These are phyloP conservation scores for Egretta garzetta DNA, from an alignment of 2,113 vertebrate species.

Conservation along the genomic window DNA sequence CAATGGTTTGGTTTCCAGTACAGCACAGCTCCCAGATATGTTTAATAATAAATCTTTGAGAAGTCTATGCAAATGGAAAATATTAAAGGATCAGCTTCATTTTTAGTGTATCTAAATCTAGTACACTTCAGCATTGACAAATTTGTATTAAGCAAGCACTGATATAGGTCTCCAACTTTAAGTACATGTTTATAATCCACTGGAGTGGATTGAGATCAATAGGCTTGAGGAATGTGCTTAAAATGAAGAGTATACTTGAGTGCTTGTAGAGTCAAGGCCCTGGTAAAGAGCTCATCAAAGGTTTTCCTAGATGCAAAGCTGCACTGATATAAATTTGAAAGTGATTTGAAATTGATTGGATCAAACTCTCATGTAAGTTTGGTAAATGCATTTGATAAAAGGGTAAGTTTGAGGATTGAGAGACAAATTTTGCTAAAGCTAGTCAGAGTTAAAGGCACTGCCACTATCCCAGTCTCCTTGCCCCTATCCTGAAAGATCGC, in stretches of 20 bases:
- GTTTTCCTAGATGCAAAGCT: constrained; percentile 51
- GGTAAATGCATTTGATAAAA: constrained; percentile 1
- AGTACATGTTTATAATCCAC: constrained; percentile 60
- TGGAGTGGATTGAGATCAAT: constrained; percentile 61
- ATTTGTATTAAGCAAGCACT: constrained; percentile 42
- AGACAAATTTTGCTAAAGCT: neutral
- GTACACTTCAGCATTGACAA: constrained; percentile 50
- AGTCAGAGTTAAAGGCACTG: neutral
- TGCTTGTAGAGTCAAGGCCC: constrained; percentile 26
- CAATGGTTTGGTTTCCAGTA: neutral
- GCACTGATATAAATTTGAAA: constrained; percentile 32
- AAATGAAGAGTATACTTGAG: constrained; percentile 58
- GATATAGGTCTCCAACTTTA: constrained; percentile 25
- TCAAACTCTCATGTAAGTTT: constrained; percentile 28
- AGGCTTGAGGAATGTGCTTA: constrained; percentile 56
- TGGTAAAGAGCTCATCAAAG: constrained; percentile 46
- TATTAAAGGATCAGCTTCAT: constrained; percentile 17
- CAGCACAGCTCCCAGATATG: neutral
- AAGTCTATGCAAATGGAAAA: constrained; percentile 17
- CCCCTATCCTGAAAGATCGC: neutral
- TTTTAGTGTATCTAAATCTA: constrained; percentile 54
- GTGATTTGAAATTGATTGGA: constrained; percentile 39
- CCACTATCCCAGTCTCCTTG: neutral
- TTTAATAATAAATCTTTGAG: neutral
- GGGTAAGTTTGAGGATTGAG: neutral